phyloP scores from a whole-genome alignment of 2,797 vertebrate genomes.

The Chaetophractus vellerosus region DNA sequence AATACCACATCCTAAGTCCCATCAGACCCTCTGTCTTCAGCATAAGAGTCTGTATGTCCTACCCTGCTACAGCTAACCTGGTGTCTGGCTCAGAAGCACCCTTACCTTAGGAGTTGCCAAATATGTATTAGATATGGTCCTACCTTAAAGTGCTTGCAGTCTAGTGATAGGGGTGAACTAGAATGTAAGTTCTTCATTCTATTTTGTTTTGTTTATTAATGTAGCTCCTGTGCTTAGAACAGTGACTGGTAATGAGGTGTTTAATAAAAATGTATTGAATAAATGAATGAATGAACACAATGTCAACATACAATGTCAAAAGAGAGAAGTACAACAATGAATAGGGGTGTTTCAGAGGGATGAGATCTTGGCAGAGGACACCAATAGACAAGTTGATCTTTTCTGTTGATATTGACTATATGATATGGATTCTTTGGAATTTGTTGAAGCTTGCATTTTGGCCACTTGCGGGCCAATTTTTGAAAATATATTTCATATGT shows the following conservation, averaged over 20 bases:
- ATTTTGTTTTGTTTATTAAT: slow-evolving; percentile 45
- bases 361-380: background rate
- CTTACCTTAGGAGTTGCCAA: background rate
- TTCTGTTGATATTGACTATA: background rate
- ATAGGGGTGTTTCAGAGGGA: background rate
- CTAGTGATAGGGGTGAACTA: background rate
- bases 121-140: background rate
- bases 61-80: background rate
- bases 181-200: background rate
- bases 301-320: background rate
- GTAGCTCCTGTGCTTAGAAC: background rate
- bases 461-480: background rate
- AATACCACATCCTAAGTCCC: background rate
- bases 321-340: background rate
- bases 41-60: background rate
- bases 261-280: slow-evolving; percentile 10
- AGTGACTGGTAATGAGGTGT: background rate
- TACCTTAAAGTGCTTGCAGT: background rate
- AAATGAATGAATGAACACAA: background rate
- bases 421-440: background rate
- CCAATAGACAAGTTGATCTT: background rate
- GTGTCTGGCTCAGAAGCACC: background rate
- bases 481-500: slow-evolving; percentile 36
- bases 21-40: background rate
- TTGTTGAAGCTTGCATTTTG: background rate